Percentiles rank a stretch among this genome's conserved stretches.
Evolutionary conservation across 2,888 invertebrate genomes (phyloP).

Genomic region (Fragum fragum): DNA sequence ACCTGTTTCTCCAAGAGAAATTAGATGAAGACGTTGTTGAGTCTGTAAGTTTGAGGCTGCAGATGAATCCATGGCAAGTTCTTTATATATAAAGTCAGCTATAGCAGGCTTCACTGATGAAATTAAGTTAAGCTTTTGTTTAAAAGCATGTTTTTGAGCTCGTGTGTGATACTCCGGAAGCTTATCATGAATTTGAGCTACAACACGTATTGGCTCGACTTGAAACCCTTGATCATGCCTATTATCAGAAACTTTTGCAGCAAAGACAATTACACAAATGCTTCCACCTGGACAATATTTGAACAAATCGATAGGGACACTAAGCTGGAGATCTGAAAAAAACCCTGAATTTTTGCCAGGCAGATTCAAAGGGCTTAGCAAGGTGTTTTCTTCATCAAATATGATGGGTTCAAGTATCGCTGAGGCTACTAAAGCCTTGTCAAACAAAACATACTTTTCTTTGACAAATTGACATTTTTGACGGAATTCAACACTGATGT

Average conservation of each 20-base stretch:
- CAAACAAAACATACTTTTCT: background rate
- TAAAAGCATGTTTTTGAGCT: slow-evolving; percentile 38
- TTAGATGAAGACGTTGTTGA: slow-evolving; percentile 45
- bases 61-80: slow-evolving; percentile 49
- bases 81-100: slow-evolving; percentile 53
- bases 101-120: slow-evolving; percentile 39
- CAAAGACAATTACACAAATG: slow-evolving; percentile 33
- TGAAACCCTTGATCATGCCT: slow-evolving; percentile 38
- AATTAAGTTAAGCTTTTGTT: slow-evolving; percentile 36
- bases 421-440: background rate
- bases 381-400: slow-evolving; percentile 44
- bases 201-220: slow-evolving; percentile 40
- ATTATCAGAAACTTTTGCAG: slow-evolving; percentile 26
- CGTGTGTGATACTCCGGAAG: slow-evolving; percentile 59
- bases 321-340: slow-evolving; percentile 36
- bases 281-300: slow-evolving; percentile 56
- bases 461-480: background rate
- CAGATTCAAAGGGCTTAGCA: slow-evolving; percentile 25
- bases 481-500: background rate
- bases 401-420: background rate
- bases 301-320: slow-evolving; percentile 43
- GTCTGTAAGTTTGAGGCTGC: slow-evolving; percentile 45
- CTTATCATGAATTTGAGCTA: slow-evolving; percentile 20
- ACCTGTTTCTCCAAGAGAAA: slow-evolving; percentile 51
- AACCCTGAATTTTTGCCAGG: slow-evolving; percentile 37